Evolutionary conservation across 1,140 invertebrate genomes (phyloP).

Genomic region (Drosophila tristis): DNA sequence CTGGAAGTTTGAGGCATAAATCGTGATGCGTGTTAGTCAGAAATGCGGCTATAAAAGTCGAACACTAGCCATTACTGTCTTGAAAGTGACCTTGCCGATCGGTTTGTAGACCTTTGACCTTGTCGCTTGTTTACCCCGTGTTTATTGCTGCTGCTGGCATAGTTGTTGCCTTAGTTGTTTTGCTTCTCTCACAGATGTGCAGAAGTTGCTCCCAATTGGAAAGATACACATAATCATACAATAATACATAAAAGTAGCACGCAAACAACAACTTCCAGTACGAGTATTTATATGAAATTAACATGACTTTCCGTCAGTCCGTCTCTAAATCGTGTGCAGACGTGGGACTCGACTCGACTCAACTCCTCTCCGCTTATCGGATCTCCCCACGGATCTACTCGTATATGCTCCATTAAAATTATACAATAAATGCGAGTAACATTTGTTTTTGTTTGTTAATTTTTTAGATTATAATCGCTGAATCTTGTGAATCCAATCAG

Average conservation of each 20-base stretch:
- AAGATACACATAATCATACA: conserved; percentile 63
- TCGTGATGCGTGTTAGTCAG: conserved; percentile 67
- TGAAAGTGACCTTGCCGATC: conserved; percentile 69
- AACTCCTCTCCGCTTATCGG: conserved; percentile 33
- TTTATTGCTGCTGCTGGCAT: conserved; percentile 37
- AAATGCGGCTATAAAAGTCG: conserved; percentile 73
- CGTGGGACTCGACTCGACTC: conserved; percentile 34
- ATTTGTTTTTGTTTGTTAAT: conserved; percentile 39
- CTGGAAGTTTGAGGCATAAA: conserved; percentile 47
- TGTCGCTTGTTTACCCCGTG: conserved; percentile 61
- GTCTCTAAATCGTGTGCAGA: conserved; percentile 43
- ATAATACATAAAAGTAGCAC: conserved; percentile 27
- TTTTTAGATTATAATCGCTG: conserved; percentile 19
- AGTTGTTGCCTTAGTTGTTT: conserved; percentile 24
- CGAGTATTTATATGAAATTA: conserved; percentile 12
- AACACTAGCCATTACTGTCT: conserved; percentile 76
- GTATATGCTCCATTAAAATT: conserved; percentile 31
- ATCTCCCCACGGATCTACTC: conserved; percentile 8
- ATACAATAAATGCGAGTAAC: conserved; percentile 26
- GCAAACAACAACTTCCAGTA: conserved; percentile 22
- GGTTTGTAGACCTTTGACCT: conserved; percentile 82
- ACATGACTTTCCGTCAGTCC: conserved; percentile 40
- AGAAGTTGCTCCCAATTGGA: conserved; percentile 79
- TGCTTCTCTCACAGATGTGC: conserved; percentile 25
- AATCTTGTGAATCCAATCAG: conserved; percentile 3